phyloP scores from a whole-genome alignment of 2,888 invertebrate genomes.

The Spilosoma lubricipeda region DNA sequence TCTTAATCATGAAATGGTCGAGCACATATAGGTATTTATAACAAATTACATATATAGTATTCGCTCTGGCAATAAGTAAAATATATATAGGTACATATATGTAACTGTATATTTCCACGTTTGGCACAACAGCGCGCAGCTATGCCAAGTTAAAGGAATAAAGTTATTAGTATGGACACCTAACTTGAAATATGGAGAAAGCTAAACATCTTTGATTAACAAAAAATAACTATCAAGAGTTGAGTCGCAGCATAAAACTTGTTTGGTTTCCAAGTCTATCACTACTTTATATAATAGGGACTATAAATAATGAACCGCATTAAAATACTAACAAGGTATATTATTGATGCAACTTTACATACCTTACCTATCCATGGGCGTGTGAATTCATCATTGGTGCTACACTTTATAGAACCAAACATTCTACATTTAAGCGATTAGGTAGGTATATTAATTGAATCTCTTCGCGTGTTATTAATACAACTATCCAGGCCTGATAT shows the following conservation, averaged over 20 bases:
- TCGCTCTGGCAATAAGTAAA: conserved; percentile 1
- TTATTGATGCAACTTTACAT: too few relatives aligned
- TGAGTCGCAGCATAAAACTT: neutral
- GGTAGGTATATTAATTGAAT: neutral
- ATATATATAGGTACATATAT: neutral
- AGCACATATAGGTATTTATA: neutral
- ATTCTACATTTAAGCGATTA: neutral
- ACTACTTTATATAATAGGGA: neutral
- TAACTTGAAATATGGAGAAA: neutral
- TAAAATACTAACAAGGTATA: too few relatives aligned
- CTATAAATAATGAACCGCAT: neutral
- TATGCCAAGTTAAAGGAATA: conserved; percentile 8
- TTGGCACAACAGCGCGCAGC: conserved; percentile 9
- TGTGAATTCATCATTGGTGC: neutral
- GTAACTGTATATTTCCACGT: conserved; percentile 7
- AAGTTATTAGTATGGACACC: conserved; percentile 19
- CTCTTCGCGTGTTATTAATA: neutral
- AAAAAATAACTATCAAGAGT: neutral
- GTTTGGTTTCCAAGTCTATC: neutral
- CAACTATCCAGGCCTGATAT: neutral
- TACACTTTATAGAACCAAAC: neutral
- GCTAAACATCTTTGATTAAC: neutral
- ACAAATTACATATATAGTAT: neutral
- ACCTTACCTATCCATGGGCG: neutral
- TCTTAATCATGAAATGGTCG: conserved; percentile 2